These are phyloP conservation scores for Sicus ferrugineus DNA, from an alignment of 2,888 invertebrate species.

Conservation along the genomic window DNA sequence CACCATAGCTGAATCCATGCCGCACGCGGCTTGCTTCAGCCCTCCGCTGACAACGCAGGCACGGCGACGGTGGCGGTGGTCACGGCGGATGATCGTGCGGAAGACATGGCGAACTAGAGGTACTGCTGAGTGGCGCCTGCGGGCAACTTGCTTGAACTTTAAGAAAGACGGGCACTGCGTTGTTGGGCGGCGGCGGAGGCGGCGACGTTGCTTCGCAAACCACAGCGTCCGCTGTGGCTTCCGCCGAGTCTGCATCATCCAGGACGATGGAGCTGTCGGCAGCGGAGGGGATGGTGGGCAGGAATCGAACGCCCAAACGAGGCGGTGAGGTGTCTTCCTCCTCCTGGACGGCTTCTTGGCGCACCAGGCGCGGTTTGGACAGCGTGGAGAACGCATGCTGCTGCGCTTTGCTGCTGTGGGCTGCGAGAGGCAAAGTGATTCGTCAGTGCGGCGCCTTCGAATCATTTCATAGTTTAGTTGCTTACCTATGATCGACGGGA, in stretches of 20 bases:
- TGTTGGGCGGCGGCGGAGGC: conserved; percentile 47
- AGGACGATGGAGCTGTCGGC: conserved; percentile 75
- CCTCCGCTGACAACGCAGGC: conserved; percentile 30
- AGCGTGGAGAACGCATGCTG: conserved; percentile 50
- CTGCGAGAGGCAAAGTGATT: conserved; percentile 41
- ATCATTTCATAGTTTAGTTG: background rate
- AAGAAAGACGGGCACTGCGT: conserved; percentile 43
- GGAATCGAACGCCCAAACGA: conserved; percentile 69
- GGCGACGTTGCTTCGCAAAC: conserved; percentile 48
- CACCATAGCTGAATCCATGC: conserved; percentile 31
- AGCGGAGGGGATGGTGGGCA: conserved; percentile 78
- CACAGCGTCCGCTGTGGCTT: conserved; percentile 39
- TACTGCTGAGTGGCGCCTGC: conserved; percentile 46
- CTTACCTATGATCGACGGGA: conserved; percentile 62
- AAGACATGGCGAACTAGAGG: conserved; percentile 52
- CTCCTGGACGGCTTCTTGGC: conserved; percentile 82
- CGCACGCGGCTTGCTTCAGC: conserved; percentile 31
- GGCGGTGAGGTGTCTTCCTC: conserved; percentile 70
- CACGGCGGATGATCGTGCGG: conserved; percentile 60
- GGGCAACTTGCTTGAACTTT: conserved; percentile 32
- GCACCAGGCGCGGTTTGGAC: conserved; percentile 76
- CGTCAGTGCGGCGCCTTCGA: background rate
- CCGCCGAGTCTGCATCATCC: conserved; percentile 69
- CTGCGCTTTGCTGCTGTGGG: conserved; percentile 58
- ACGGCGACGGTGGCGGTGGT: conserved; percentile 43